phyloP scores from a whole-genome alignment of 2,113 vertebrate species.

The Megalops atlanticus region DNA sequence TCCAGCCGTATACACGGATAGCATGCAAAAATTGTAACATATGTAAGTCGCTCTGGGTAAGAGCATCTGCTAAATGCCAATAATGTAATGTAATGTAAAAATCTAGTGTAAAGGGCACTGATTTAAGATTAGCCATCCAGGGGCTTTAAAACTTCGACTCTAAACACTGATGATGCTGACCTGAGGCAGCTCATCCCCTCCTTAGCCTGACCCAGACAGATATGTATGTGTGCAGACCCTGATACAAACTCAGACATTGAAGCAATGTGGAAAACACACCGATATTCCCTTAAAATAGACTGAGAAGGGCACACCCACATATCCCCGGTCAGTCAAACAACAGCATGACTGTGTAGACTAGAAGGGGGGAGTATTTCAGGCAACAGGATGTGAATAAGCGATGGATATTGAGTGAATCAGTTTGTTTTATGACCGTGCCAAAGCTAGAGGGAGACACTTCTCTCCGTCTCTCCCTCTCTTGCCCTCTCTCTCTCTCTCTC shows the following conservation, averaged over 20 bases:
- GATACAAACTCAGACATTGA: background rate
- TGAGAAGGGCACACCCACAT: background rate
- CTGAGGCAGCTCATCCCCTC: background rate
- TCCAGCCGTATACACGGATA: no score
- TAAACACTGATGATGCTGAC: background rate
- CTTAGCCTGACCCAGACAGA: background rate
- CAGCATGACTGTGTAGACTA: background rate
- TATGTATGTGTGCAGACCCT: background rate
- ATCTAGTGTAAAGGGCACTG: no score
- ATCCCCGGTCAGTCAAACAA: background rate
- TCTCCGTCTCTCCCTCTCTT: background rate
- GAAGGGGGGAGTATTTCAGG: background rate
- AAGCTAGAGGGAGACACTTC: slow-evolving; percentile 1
- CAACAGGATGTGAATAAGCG: background rate
- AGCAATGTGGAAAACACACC: background rate
- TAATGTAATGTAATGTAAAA: no score
- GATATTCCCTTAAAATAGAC: background rate
- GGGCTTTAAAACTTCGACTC: background rate
- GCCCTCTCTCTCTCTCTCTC: background rate
- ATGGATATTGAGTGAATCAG: background rate
- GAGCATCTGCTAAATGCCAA: no score
- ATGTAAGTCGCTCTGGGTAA: no score
- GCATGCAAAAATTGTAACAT: no score
- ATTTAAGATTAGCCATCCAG: no score
- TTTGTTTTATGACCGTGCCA: background rate